Conservation (phyloP, 2,797 vertebrate species). For the Phoeniculus purpureus region DNA sequence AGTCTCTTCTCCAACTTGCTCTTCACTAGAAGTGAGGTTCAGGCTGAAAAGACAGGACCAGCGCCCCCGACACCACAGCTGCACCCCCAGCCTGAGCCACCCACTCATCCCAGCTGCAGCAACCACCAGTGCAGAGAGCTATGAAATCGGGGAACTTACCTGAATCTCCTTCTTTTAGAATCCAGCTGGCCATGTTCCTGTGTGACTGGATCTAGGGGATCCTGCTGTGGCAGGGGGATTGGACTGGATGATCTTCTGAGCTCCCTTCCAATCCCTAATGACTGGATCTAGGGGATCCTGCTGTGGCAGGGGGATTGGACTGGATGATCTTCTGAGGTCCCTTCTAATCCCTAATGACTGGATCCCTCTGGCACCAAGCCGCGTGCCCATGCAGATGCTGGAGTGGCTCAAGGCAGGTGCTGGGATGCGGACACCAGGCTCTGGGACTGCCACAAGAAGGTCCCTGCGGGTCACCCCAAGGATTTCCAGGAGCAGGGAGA, state of each 20-base stretch:
- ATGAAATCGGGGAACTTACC: neutral
- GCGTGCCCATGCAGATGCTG: neutral
- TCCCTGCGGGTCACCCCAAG: accelerated
- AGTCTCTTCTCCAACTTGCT: neutral
- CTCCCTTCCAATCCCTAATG: too few relatives aligned
- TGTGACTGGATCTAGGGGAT: too few relatives aligned
- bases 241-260: too few relatives aligned
- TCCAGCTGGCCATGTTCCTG: too few relatives aligned
- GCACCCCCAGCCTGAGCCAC: neutral
- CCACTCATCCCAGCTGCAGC: neutral
- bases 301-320: too few relatives aligned
- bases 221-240: too few relatives aligned
- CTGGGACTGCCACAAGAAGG: neutral
- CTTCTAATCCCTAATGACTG: too few relatives aligned
- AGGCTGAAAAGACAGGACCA: neutral
- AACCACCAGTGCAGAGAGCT: too few relatives aligned
- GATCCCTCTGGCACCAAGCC: neutral
- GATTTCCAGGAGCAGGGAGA: neutral
- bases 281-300: too few relatives aligned
- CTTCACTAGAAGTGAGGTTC: neutral
- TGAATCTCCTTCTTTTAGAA: too few relatives aligned
- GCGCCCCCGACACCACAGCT: too few relatives aligned
- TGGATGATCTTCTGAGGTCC: too few relatives aligned
- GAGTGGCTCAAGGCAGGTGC: accelerated
- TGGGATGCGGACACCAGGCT: accelerated